phyloP scores from a whole-genome alignment of 2,888 invertebrate genomes.

The Ashinkailepas kermadecensis region DNA sequence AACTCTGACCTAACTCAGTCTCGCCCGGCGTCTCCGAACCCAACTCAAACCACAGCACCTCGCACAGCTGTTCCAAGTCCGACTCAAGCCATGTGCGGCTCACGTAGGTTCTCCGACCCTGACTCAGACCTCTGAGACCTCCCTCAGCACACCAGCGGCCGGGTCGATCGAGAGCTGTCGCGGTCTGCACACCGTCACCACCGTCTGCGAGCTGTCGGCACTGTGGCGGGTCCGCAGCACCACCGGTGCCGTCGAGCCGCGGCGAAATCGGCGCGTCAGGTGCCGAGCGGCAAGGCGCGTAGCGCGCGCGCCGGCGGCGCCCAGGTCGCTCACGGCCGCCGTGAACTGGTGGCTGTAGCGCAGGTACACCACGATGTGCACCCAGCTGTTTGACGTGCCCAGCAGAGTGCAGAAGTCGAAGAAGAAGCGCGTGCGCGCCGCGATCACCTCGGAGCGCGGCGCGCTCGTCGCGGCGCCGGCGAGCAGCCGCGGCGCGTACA shows the following conservation, averaged over 20 bases:
- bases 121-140: background rate
- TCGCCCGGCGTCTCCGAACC: no score
- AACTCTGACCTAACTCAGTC: no score
- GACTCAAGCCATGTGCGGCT: no score
- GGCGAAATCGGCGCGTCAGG: background rate
- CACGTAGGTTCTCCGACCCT: no score
- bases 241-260: background rate
- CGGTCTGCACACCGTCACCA: background rate
- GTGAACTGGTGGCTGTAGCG: background rate
- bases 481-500: conserved; percentile 6
- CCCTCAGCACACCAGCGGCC: no score
- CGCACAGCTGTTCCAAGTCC: no score
- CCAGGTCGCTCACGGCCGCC: background rate
- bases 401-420: background rate
- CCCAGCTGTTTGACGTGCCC: background rate
- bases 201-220: conserved; percentile 4
- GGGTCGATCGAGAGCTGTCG: background rate
- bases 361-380: background rate
- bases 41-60: no score
- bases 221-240: background rate
- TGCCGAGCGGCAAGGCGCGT: background rate
- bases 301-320: background rate
- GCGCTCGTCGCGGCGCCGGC: background rate
- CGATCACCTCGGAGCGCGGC: background rate
- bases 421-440: background rate